Conservation (phyloP, 2,888 invertebrate genomes). For the Perizoma flavofasciatum region DNA sequence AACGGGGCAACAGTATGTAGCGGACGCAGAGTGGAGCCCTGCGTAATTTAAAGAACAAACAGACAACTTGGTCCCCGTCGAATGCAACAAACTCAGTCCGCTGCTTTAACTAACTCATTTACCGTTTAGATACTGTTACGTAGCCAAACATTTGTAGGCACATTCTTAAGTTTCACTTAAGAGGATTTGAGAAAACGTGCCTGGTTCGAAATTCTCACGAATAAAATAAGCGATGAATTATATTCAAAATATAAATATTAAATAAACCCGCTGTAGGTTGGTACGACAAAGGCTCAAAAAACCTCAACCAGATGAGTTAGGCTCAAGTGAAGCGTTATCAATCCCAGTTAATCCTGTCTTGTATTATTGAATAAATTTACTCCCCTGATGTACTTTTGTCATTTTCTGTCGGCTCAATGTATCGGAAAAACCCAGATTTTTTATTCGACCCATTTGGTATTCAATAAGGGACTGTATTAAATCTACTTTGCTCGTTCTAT, state of each 20-base stretch:
- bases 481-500: conserved; percentile 22
- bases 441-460: conserved; percentile 42
- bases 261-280: conserved; percentile 16
- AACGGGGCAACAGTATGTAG: conserved; percentile 56
- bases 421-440: conserved; percentile 60
- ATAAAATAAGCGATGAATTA: conserved; percentile 34
- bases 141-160: conserved; percentile 22
- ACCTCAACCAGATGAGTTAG: conserved; percentile 63
- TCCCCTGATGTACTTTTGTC: conserved; percentile 58
- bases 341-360: conserved; percentile 74
- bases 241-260: conserved; percentile 19
- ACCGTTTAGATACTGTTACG: conserved; percentile 45
- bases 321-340: conserved; percentile 71
- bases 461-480: conserved; percentile 40
- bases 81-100: conserved; percentile 62
- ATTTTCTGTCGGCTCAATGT: conserved; percentile 54
- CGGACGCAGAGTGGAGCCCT: conserved; percentile 56
- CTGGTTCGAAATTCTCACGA: conserved; percentile 38
- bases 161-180: conserved; percentile 27
- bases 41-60: conserved; percentile 73
- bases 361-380: conserved; percentile 77
- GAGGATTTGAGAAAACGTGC: conserved; percentile 38
- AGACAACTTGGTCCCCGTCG: conserved; percentile 55
- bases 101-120: conserved; percentile 60
- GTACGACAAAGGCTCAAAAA: conserved; percentile 55